Base-by-base conservation (phyloP, 2,113 vertebrate genomes). In the Cyprinodon variegatus region DNA sequence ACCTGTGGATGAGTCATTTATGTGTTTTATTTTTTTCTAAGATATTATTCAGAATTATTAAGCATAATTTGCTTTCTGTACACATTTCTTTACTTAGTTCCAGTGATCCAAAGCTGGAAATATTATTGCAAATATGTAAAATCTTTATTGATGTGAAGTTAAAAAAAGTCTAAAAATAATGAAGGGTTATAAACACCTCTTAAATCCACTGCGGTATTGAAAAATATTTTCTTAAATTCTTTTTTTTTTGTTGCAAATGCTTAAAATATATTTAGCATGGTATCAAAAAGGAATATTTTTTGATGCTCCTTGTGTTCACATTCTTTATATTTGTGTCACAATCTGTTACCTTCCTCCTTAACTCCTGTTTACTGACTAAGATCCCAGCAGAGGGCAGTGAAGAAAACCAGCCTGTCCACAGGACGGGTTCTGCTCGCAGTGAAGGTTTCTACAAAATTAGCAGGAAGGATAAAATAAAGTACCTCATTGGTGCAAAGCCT, bases 401-500 rank as follows among this genome's bases (percentile, higher is more conserved):
- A 85, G 96, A 95, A 29, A 91, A 91, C 57, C 92, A 94, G 89
- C 94, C 93, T 0, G 94, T 94, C 73, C 98, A 99, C 2, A 83
- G 94, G 76, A 98, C 96, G 0, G 98, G 97, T 78, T 98, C 95
- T 0, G 98, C 98, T 1, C 97, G 98, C 67, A 97, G 94, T 0
- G 98, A 99, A 92, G 98, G 98, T 65, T 99, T 97, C 88, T 99
- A 99, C 89, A 96, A 94, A 93, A 98, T 99, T 39, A 97, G 97
- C 89, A 95, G 95, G 91, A 96, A 95, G 79, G 98, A 99, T 83
- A 99, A 99, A 93, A 88, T 96, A 20, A 96, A 94, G 93, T 98
- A 99, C 94, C 95, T 97, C 90, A 94, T 94, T 81, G 93, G 93
- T 57, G 94, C 92, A 77, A 94, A 93, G 36, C 93, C 92, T 72